Evolutionary conservation across 1,140 invertebrate genomes (phyloP), one percentile per base, ranked within the genome.

Genomic region (Holcopasites calliopsidis): DNA sequence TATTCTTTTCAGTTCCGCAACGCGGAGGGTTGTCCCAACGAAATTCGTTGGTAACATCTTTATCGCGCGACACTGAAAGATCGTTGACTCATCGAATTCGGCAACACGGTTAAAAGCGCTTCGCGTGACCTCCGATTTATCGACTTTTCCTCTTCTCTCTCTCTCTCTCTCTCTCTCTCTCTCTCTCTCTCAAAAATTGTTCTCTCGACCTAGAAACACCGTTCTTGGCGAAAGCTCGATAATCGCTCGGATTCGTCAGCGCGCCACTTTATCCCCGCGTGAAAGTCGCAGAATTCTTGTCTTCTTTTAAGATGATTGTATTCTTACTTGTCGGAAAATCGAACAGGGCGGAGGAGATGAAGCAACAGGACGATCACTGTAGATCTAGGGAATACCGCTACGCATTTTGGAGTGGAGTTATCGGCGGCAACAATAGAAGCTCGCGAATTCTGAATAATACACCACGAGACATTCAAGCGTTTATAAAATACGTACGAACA

Each of bases 391-490:
- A n/a, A n/a, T 3, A 6, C 23, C 28, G 61, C 50, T 5, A 55
- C 50, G 50, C 28, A 55, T 73, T 65, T 73, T 40, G 71, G 28
- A 65, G n/a, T n/a, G n/a, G 61, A 73, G 10, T 23, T 28, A 50
- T 13, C 5, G 3, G 1, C 3, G 26, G 16, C n/a, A 13, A 57
- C 23, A 6, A 13, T 26, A 42, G 10, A 61, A 50, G 23, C 55
- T 49, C 55, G 31, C 16, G 11, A 31, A 40, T 28, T 28, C 58
- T 47, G 42, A n/a, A 21, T 49, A 28, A 28, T 49, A 42, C 50
- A 23, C 31, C n/a, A 40, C 49, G 49, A 54, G 35, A 54, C 38
- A 62, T 11, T 50, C 4, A 44, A 64, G 44, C 35, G 55, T 54
- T 54, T 47, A 31, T 66, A 60, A 55, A 26, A 70, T 28, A 16